Evolutionary conservation across 2,113 vertebrate species (phyloP).

Genomic region (Tragelaphus scriptus): DNA sequence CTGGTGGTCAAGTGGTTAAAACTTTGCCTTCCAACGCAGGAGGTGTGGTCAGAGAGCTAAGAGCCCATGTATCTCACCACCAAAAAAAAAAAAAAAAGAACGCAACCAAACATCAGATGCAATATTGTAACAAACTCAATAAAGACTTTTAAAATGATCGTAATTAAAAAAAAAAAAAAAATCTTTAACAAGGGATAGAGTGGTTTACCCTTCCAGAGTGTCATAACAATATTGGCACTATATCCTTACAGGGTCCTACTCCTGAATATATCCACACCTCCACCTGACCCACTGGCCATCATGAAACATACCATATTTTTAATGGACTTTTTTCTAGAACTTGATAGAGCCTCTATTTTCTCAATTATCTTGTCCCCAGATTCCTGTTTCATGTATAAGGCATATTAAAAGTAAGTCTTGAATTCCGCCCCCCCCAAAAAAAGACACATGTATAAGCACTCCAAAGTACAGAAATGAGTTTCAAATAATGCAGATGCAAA

Average conservation of each 20-base stretch:
- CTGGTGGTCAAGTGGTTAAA: not conserved
- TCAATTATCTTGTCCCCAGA: not conserved
- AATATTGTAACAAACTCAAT: not conserved
- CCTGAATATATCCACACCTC: not conserved
- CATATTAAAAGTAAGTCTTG: not conserved
- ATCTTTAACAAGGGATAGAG: not conserved
- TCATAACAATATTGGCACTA: not conserved
- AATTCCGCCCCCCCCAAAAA: not conserved
- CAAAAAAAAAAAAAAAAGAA: not conserved
- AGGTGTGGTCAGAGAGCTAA: not conserved
- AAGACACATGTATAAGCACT: not conserved
- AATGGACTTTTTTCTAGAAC: not conserved
- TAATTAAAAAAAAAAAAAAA: not conserved
- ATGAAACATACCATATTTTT: not conserved
- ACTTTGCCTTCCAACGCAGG: not conserved
- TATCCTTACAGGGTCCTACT: not conserved
- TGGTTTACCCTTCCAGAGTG: not conserved
- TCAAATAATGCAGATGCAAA: not conserved
- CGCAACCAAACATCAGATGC: not conserved
- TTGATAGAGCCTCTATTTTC: not conserved
- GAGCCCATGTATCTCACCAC: not conserved
- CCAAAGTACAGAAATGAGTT: not conserved
- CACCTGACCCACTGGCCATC: not conserved
- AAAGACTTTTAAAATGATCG: not conserved
- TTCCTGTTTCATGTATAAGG: not conserved